Evolutionary conservation across 2,797 vertebrate genomes (phyloP).

Genomic region (Picus viridis): DNA sequence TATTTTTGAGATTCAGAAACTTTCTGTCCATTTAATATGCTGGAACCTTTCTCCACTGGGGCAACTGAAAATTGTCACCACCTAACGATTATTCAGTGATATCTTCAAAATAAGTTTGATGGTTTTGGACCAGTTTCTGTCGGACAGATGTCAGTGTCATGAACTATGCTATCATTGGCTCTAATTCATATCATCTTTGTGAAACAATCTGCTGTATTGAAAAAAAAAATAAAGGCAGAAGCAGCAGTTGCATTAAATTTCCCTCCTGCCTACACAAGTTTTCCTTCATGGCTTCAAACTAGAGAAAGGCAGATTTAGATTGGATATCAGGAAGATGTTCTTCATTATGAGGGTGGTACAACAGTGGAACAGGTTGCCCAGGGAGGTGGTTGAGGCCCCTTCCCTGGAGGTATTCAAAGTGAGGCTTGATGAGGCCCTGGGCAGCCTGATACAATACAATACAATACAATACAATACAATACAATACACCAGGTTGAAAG

Average conservation of each 20-base stretch:
- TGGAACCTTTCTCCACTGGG: not conserved
- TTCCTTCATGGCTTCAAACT: not conserved
- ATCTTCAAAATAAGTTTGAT: constrained; percentile 48
- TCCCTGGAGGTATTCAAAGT: too few species aligned
- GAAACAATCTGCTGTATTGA: not conserved
- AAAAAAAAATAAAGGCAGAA: not conserved
- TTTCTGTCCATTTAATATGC: not conserved
- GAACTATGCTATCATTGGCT: not conserved
- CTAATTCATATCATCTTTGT: not conserved
- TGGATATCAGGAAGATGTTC: too few species aligned
- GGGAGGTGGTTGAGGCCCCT: too few species aligned
- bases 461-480: too few species aligned
- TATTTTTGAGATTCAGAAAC: constrained; percentile 7
- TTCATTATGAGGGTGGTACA: too few species aligned
- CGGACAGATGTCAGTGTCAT: constrained; percentile 35
- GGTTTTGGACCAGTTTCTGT: not conserved
- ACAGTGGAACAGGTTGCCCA: too few species aligned
- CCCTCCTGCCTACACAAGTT: not conserved
- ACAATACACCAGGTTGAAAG: too few species aligned
- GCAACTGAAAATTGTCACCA: constrained; percentile 15
- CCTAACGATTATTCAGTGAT: constrained; percentile 54
- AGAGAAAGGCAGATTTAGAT: too few species aligned
- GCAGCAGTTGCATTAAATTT: not conserved
- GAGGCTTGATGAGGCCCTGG: too few species aligned
- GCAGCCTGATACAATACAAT: too few species aligned